Base-by-base conservation (phyloP, 2,797 vertebrate species). In the Hafferia zeledoni region DNA sequence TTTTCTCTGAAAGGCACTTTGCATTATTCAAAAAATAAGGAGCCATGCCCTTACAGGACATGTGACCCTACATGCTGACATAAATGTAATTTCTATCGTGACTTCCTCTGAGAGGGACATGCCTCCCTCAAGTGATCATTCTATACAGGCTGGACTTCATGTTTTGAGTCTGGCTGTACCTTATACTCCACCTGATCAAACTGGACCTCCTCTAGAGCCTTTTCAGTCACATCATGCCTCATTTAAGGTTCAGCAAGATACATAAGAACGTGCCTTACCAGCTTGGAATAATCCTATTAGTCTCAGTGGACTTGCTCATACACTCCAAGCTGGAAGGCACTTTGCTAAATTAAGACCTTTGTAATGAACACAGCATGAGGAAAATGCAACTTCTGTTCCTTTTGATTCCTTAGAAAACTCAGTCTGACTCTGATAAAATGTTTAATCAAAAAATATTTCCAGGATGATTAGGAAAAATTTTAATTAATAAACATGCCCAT, bases 301-400 rank as follows among this genome's bases (percentile, higher is more conserved):
- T 63, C 64, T 83, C 55, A 52, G 35, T 74, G 43, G 41, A 41
- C 4, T 94, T 78, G n/a, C 53, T 95, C 31, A n/a, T 41, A 33
- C 9, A 7, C 52, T 85, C 39, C 37, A 52, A 78, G 53, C 49
- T 88, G 83, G 67, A 81, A 90, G 55, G 67, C 2, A 6, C 74
- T 94, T 90, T 72, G n/a, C 55, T 92, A 55, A 83, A 82, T 53
- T 30, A 85, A 89, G 79, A 84, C 50, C 46, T 78, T 75, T 89
- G 35, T 79, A 55, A 83, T 76, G 83, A 90, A 59, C 28, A 31
- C 2, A 2, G 70, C 80, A 55, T 50, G 50, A 86, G 50, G 50
- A 87, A 93, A 87, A 76, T 52, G 30, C 35, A 72, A 28, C 50
- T 96, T 86, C 77, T 90, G 37, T 95, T 90, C 52, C 24, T 88